A percentile compares a stretch with the other conserved stretches of the same genome.
phyloP scores from a whole-genome alignment of 2,113 vertebrate genomes.

The Prionailurus bengalensis region DNA sequence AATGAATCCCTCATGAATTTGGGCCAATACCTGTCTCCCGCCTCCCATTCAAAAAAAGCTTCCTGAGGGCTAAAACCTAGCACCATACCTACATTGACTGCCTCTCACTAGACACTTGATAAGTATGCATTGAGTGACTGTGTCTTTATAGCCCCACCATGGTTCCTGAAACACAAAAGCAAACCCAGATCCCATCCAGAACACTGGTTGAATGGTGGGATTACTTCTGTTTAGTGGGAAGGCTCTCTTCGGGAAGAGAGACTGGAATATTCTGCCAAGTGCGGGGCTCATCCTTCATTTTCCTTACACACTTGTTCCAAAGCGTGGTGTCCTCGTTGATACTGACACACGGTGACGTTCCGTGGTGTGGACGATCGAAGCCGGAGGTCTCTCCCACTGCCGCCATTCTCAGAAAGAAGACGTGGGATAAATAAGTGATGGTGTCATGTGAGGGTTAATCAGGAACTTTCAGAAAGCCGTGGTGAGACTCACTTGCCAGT shows the following conservation, averaged over 20 bases:
- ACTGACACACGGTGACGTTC: fast-evolving
- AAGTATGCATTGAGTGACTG: not conserved
- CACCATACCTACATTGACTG: not conserved
- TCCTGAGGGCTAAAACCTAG: not conserved
- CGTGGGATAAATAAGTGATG: fast-evolving
- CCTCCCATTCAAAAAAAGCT: not conserved
- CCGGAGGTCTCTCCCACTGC: not conserved
- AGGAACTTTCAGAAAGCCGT: no score
- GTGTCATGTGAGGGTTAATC: fast-evolving
- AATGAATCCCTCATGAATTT: not conserved
- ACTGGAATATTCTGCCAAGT: not conserved
- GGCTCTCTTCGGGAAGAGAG: no score
- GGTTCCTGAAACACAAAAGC: no score
- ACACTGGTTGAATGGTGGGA: fast-evolving
- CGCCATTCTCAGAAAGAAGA: not conserved
- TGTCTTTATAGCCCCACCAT: no score
- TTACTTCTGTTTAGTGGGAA: fast-evolving
- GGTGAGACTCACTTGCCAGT: fast-evolving
- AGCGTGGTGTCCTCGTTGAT: no score
- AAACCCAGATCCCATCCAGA: fast-evolving
- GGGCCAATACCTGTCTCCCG: not conserved
- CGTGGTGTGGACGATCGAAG: fast-evolving
- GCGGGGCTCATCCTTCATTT: fast-evolving
- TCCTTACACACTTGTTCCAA: no score
- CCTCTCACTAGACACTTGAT: not conserved